Evolutionary conservation across 2,113 vertebrate genomes (phyloP), one percentile per base, ranked within the genome.

Genomic region (Platycercus adscitus): DNA sequence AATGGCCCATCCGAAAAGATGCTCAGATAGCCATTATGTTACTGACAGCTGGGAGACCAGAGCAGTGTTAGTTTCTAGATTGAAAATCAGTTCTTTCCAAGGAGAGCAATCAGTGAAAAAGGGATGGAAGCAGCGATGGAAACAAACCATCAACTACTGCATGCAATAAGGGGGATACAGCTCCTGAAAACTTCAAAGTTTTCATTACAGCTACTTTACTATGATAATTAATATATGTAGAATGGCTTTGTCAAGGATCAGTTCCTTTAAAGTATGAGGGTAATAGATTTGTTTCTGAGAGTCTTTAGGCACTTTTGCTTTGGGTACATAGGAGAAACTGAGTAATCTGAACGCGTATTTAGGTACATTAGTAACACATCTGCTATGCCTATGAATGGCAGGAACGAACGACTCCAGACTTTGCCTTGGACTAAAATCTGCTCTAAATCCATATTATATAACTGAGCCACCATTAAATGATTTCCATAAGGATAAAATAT

Each of bases 1-100:
- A 93, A 85, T 33, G 61, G 65, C 18, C 88, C 52, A 88, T 81
- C 58, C 94, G 84, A 95, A 79, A 41, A 87, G 73, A 79, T 89
- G 52, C 28, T 92, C 65, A 71, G 89, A 95, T 91, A 93, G 64
- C 20, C 69, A 39, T 35, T 58, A 26, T 60, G 64, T 28, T 84
- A 44, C 35, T 81, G 84, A 56, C 65, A 81, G n/a, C 39, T 75
- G 55, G 47, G 52, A 93, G 31, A 81, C n/a, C 16, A 66, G 10
- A 52, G 43, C 39, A 64, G 2, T 64, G 3, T n/a, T 91, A 35
- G 29, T 55, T 91, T 92, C 52, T 92, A 41, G 19, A 28, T 19
- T 84, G 47, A 44, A 96, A 93, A 83, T 44, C 3, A 16, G 0
- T 4, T 19, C 49, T 65, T 33, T 10, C 24, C 11, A 55, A 81